Percentiles rank a stretch among this genome's conserved stretches.
Conservation (phyloP, 2,797 vertebrate genomes). For the Sebastes paucispinis region DNA sequence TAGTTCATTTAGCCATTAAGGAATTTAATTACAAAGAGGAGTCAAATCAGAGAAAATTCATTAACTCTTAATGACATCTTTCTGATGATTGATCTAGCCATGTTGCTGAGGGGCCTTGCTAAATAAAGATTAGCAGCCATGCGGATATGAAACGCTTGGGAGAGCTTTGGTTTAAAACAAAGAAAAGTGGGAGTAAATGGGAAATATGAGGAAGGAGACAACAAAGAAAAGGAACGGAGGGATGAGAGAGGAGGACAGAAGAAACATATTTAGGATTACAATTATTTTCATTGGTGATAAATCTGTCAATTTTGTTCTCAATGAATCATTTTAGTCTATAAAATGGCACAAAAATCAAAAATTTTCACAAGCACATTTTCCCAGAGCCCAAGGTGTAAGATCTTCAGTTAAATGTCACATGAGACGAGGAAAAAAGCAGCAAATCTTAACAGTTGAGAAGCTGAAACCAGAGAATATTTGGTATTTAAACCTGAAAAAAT, state of each 20-base stretch:
- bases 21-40: constrained; percentile 53
- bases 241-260: neutral
- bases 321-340: neutral
- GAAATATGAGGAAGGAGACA: neutral
- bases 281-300: neutral
- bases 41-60: constrained; percentile 54
- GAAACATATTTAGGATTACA: no score
- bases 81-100: constrained; percentile 42
- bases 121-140: constrained; percentile 17
- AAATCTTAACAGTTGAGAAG: neutral
- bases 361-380: neutral
- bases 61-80: constrained; percentile 39
- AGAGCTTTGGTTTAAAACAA: neutral
- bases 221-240: neutral
- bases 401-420: neutral
- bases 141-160: constrained; percentile 15
- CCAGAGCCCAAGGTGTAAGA: neutral
- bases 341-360: neutral
- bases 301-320: neutral
- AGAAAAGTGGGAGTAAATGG: neutral
- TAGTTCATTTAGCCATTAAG: constrained; percentile 43
- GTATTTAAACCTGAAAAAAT: neutral
- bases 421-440: neutral
- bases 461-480: neutral
- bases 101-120: constrained; percentile 21